Evolutionary conservation across 2,113 vertebrate species (phyloP), one percentile per base, ranked within the genome.

Genomic region (Grantiella picta): DNA sequence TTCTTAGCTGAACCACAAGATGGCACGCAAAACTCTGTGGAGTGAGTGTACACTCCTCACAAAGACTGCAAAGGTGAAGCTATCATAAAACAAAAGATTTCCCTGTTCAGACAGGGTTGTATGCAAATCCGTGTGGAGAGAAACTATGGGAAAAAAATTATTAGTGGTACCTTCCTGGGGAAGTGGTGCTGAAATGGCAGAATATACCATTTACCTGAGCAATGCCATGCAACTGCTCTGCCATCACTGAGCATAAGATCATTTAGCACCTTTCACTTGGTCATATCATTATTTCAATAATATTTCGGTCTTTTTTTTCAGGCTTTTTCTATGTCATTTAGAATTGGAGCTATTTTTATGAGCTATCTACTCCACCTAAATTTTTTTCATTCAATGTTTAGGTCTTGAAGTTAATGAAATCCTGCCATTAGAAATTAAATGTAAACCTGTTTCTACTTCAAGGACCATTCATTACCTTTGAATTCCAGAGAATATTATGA

Each of bases 1-100:
- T 95, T 94, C 78, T 87, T 27, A 82, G 63, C 66, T 42, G 71
- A 42, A 56, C 93, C 95, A 95, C 89, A 77, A 87, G 94, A 83
- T 86, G 87, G 92, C 93, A 89, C 0, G 10, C 73, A 73, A 29
- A 82, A 76, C 87, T 71, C 71, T 47, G 63, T 11, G 21, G 65
- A 78, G 40, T 8, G 36, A 60, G n/a, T 5, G 35, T 33, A 44
- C 17, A 25, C 52, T 57, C 42, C 33, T 73, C 6, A 31, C 11
- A 53, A 79, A 53, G 61, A 23, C 36, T 7, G 33, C 16, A 70
- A 73, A 69, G 49, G 66, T 20, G 53, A 84, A 63, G 33, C 10
- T 47, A 2, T 12, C 80, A 42, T 45, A 76, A 65, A 59, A 36
- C 10, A 31, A 63, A 88, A 69, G 10, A 20, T 31, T 53, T 50